Conservation (phyloP, 2,797 vertebrate species). For the Pseudotriccus pelzelni region DNA sequence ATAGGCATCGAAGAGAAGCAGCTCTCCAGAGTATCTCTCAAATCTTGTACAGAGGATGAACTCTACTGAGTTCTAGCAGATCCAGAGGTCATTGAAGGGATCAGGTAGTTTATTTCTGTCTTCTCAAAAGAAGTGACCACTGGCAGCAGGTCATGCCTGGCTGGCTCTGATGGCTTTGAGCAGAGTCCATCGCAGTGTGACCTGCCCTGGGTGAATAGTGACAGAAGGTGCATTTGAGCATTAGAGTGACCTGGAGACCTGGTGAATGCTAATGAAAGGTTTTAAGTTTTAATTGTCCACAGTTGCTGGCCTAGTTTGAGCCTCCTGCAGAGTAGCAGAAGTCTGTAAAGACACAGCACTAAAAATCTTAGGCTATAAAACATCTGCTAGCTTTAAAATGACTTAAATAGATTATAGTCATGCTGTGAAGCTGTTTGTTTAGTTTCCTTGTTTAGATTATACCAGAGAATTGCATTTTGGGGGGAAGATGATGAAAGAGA, state of each 20-base stretch:
- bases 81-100: neutral
- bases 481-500: neutral
- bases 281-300: slow-evolving; percentile 41
- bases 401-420: slow-evolving; percentile 32
- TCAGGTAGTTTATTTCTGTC: neutral
- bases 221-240: slow-evolving; percentile 35
- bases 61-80: neutral
- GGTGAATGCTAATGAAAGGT: slow-evolving; percentile 20
- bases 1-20: neutral
- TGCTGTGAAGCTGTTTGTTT: slow-evolving; percentile 27
- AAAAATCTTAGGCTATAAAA: slow-evolving; percentile 50
- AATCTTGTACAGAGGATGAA: neutral
- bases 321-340: slow-evolving; percentile 9
- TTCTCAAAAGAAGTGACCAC: neutral
- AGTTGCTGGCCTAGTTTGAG: slow-evolving; percentile 32
- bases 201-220: neutral
- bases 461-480: neutral
- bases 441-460: neutral
- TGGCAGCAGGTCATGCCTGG: neutral
- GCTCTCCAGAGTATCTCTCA: neutral
- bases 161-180: neutral
- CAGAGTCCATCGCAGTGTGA: neutral
- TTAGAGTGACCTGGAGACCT: slow-evolving; percentile 7
- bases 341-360: neutral
- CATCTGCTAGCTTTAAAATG: slow-evolving; percentile 60